Percentiles rank a stretch among this genome's conserved stretches.
These are phyloP conservation scores for Erpobdella octoculata DNA, from an alignment of 2,888 invertebrate species.

Conservation along the genomic window DNA sequence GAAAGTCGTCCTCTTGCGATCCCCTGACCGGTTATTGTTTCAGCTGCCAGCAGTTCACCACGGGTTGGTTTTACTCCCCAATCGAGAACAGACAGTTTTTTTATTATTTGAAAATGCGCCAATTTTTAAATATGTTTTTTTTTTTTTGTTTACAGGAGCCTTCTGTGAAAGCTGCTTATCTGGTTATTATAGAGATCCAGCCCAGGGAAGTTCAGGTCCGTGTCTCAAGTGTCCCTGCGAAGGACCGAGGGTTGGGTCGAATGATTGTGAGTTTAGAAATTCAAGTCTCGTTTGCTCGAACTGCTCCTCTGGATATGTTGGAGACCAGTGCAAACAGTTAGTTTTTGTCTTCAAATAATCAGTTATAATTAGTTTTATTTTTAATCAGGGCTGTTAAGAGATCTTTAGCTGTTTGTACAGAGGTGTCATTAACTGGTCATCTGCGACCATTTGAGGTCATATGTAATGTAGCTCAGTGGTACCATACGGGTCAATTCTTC, in stretches of 20 bases:
- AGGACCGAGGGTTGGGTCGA: not conserved
- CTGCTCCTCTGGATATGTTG: constrained; percentile 24
- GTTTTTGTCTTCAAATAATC: not conserved
- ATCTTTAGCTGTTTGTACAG: too few species aligned
- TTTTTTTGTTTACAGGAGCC: constrained; percentile 12
- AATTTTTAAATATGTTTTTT: not conserved
- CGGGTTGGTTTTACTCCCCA: constrained; percentile 36
- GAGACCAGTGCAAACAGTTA: constrained; percentile 5
- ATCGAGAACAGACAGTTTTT: too few species aligned
- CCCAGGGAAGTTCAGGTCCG: not conserved
- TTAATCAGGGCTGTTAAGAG: too few species aligned
- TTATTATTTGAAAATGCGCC: too few species aligned
- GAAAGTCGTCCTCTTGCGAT: constrained; percentile 79
- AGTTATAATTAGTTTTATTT: too few species aligned
- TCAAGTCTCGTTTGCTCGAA: constrained; percentile 19
- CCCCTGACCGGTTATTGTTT: constrained; percentile 73
- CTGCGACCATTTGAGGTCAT: too few species aligned
- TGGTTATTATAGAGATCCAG: constrained; percentile 25
- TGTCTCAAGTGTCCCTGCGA: constrained; percentile 25
- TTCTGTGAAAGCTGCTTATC: constrained; percentile 17
- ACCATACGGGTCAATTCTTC: too few species aligned
- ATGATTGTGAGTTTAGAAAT: constrained; percentile 13
- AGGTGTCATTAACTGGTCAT: too few species aligned
- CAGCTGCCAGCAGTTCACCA: constrained; percentile 50
- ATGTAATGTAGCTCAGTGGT: too few species aligned